Conservation (phyloP, 2,888 invertebrate genomes). For the Oscheius onirici region DNA sequence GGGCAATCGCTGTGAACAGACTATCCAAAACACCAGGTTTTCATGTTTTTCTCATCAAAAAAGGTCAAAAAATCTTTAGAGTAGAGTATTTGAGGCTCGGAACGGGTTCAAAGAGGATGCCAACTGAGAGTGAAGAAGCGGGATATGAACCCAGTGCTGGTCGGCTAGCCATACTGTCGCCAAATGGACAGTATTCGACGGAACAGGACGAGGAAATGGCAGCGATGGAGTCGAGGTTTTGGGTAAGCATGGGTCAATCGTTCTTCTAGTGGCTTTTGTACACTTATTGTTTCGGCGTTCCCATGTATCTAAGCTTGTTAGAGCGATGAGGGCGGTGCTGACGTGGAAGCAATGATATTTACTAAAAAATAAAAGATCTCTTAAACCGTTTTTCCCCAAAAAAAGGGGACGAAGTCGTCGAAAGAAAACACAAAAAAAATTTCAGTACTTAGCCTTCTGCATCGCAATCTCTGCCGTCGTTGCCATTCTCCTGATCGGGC, state of each 20-base stretch:
- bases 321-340: too few species aligned
- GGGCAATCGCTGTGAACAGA: slow-evolving; percentile 14
- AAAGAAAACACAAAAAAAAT: too few species aligned
- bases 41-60: not conserved
- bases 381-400: too few species aligned
- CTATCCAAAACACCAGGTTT: not conserved
- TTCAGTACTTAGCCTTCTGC: slow-evolving; percentile 22
- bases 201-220: not conserved
- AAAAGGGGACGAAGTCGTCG: too few species aligned
- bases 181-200: not conserved
- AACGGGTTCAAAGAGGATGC: too few species aligned
- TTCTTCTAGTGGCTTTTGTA: too few species aligned
- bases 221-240: not conserved
- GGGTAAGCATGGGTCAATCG: too few species aligned
- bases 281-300: too few species aligned
- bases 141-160: not conserved
- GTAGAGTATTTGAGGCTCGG: not conserved
- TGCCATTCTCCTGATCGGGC: slow-evolving; percentile 1
- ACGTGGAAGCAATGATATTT: too few species aligned
- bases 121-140: not conserved
- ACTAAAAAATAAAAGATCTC: too few species aligned
- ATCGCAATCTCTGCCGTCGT: not conserved
- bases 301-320: too few species aligned
- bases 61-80: not conserved
- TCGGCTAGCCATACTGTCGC: not conserved